Evolutionary conservation across 2,113 vertebrate genomes (phyloP).

Genomic region (Callospermophilus lateralis): DNA sequence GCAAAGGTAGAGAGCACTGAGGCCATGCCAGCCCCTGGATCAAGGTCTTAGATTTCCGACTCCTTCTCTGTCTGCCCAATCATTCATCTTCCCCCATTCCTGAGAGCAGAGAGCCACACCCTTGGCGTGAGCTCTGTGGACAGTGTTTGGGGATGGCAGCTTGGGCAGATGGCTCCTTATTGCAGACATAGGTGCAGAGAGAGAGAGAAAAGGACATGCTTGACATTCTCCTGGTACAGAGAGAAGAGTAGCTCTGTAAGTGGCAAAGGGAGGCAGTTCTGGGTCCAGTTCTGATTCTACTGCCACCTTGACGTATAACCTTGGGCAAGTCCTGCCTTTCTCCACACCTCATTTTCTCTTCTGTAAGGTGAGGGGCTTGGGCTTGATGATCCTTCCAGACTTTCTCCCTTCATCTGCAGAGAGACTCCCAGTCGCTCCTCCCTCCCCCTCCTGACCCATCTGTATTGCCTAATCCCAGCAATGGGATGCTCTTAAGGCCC

Average conservation of each 20-base stretch:
- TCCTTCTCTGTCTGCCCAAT: neutral
- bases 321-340: neutral
- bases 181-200: accelerated
- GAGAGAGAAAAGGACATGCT: accelerated
- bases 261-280: neutral
- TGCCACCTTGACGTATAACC: neutral
- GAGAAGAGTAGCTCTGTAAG: neutral
- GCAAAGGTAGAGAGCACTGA: conserved; percentile 87
- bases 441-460: neutral
- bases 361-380: neutral
- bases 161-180: neutral
- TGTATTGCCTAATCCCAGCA: neutral
- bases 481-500: neutral
- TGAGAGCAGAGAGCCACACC: neutral
- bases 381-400: neutral
- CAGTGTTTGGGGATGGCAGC: neutral
- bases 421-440: neutral
- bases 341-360: neutral
- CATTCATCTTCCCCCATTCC: neutral
- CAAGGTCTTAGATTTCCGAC: neutral
- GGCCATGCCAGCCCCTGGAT: neutral
- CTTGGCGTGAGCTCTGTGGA: neutral
- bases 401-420: neutral
- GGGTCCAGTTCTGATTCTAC: neutral
- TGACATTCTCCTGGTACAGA: neutral